Evolutionary conservation across 2,888 invertebrate genomes (phyloP), one percentile per base, ranked within the genome.

Genomic region (Hyalella azteca): DNA sequence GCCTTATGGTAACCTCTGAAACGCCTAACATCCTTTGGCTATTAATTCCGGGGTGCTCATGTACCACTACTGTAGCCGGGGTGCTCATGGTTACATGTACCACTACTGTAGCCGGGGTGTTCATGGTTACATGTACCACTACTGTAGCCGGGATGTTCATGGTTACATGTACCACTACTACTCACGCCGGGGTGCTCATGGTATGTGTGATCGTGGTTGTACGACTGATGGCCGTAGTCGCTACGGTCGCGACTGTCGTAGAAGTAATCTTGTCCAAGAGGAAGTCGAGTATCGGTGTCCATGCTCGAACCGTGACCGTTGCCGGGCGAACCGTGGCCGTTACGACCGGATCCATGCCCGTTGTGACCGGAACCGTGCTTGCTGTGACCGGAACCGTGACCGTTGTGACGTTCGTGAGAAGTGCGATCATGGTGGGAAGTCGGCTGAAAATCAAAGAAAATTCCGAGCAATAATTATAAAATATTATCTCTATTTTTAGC

Each of bases 201-300:
- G 66, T 66, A 66, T 13, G 36, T 19, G 66, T 66, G 66, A 29
- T 66, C 66, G 66, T 66, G 66, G 36, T 66, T 36, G 66, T 66
- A 66, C 3, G 29, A 22, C 29, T 66, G 66, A 36, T 66, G 66
- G 36, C 13, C 39, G 66, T 66, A 66, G 36, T 36, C 66, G 36
- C 36, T 66, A 66, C 66, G 66, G 36, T 66, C 66, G 3, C 13
- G 22, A 15, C 19, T 36, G 32, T 66, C 66, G 3, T 32, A 36
- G 19, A 36, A 32, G 66, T 66, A 66, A 19, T 66, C 66, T 29
- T 66, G 66, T 22, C 32, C 66, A 36, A n/a, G 32, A 19, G 32
- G 66, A 0, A n/a, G 19, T n/a, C 36, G 66, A 7, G 36, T 15
- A 5, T 22, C 36, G 4, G 15, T 13, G 4, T 66, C 66, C 15